Evolutionary conservation across 2,113 vertebrate species (phyloP).

Genomic region (Phyllopteryx taeniolatus): DNA sequence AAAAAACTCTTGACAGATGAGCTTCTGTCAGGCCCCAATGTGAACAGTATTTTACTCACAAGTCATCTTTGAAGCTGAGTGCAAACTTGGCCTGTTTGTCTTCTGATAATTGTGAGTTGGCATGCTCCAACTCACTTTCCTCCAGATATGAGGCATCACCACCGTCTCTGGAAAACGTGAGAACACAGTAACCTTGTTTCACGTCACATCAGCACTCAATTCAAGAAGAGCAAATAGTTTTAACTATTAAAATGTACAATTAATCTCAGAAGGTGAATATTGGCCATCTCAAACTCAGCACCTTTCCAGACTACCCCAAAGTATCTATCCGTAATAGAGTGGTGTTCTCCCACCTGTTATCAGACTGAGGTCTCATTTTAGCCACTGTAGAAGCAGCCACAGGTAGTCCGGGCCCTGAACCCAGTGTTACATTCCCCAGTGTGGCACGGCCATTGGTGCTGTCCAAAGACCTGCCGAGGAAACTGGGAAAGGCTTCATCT

Average conservation of each 20-base stretch:
- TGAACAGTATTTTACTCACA: conserved; percentile 73
- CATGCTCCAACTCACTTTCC: conserved; percentile 56
- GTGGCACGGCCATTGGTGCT: conserved; percentile 65
- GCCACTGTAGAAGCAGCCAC: conserved; percentile 92
- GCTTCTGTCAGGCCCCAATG: too few relatives aligned
- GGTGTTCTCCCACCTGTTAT: conserved; percentile 78
- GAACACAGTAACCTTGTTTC: neutral
- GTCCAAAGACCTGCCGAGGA: conserved; percentile 76
- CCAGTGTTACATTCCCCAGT: conserved; percentile 82
- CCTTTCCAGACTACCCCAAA: neutral
- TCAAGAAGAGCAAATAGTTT: neutral
- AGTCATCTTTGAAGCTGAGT: conserved; percentile 80
- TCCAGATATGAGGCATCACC: conserved; percentile 81
- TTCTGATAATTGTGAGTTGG: conserved; percentile 43
- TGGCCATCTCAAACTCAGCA: neutral
- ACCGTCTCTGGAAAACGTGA: conserved; percentile 68
- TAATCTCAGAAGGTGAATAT: neutral
- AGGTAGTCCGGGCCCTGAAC: conserved; percentile 85
- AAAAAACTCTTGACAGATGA: neutral
- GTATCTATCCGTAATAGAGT: neutral
- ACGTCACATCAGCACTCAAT: neutral
- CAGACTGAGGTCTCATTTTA: conserved; percentile 70
- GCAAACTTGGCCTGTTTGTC: conserved; percentile 70
- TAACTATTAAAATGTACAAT: neutral
- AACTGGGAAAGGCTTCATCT: conserved; percentile 88